Conservation (phyloP, 1,140 invertebrate genomes). For the Macrobrachium nipponense region DNA sequence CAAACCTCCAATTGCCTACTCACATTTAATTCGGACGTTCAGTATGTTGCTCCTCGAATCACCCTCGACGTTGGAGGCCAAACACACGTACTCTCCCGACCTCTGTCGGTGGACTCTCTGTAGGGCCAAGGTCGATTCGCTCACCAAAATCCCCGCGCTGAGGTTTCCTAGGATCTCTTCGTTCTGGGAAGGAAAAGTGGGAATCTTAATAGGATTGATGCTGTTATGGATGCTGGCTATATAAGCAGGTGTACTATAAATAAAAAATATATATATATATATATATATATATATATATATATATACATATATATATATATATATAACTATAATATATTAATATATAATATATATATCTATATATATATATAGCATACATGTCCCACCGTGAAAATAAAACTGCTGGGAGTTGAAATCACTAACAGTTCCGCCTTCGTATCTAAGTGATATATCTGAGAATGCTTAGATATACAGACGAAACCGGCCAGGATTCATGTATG, state of each 20-base stretch:
- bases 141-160: slow-evolving; percentile 75
- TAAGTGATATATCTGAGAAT: too few relatives aligned
- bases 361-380: slow-evolving; percentile 14
- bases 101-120: slow-evolving; percentile 74
- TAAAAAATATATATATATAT: not conserved
- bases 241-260: too few relatives aligned
- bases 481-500: not conserved
- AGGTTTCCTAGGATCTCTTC: slow-evolving; percentile 74
- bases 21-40: slow-evolving; percentile 80
- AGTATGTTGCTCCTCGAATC: slow-evolving; percentile 71
- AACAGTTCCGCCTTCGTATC: too few relatives aligned
- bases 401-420: too few relatives aligned
- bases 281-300: not conserved
- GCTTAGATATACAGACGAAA: too few relatives aligned
- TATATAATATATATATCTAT: slow-evolving; percentile 14
- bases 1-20: too few relatives aligned
- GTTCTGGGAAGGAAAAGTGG: slow-evolving; percentile 69
- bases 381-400: too few relatives aligned
- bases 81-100: slow-evolving; percentile 79
- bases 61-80: slow-evolving; percentile 74
- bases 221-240: not conserved
- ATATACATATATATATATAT: not conserved
- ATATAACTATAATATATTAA: not conserved
- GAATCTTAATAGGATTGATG: not conserved
- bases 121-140: slow-evolving; percentile 77